Percentiles rank a stretch among this genome's conserved stretches.
Conservation (phyloP, 2,113 vertebrate genomes). For the Circaetus cinerascens region DNA sequence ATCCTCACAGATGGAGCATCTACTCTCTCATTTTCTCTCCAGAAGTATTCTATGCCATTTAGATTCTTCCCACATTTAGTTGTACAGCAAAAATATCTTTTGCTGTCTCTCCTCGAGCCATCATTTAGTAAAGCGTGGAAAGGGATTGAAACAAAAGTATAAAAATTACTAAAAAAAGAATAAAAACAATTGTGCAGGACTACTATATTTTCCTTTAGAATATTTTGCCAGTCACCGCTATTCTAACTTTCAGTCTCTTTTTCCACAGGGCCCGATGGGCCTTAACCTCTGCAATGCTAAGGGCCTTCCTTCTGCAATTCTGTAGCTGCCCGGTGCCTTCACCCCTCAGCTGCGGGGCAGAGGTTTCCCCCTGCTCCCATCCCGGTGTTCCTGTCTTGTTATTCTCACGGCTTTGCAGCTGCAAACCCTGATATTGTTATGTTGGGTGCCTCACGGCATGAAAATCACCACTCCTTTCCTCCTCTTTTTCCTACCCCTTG, state of each 20-base stretch:
- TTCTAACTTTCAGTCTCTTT: background rate
- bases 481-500: background rate
- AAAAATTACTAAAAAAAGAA: background rate
- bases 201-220: background rate
- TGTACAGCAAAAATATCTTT: constrained; percentile 1
- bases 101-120: background rate
- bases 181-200: background rate
- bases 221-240: background rate
- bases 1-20: constrained; percentile 30
- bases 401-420: background rate
- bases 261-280: background rate
- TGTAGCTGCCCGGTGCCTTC: accelerated
- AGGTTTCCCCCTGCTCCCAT: background rate
- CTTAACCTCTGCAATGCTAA: background rate
- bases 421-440: background rate
- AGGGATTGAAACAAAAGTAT: background rate
- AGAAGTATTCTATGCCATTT: background rate
- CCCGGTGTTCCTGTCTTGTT: too few species aligned
- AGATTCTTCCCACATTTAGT: background rate
- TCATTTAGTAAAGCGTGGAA: background rate
- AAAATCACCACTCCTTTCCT: background rate
- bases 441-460: background rate
- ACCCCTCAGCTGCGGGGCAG: background rate
- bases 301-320: background rate
- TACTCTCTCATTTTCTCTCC: constrained; percentile 3